Evolutionary conservation across 1,140 invertebrate genomes (phyloP), one percentile per base, ranked within the genome.

Genomic region (Ips typographus): DNA sequence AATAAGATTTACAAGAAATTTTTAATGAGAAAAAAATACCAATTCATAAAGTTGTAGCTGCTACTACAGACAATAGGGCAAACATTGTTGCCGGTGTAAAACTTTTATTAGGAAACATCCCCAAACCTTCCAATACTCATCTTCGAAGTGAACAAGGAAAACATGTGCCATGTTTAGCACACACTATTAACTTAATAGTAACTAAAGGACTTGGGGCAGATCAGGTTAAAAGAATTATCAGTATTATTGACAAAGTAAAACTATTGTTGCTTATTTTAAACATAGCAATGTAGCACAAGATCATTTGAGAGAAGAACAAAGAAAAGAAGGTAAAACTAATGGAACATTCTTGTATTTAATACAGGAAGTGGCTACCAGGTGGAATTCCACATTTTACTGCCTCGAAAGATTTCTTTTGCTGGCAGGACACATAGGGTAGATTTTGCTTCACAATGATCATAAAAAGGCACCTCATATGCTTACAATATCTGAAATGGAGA

Each of bases 211-310:
- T 59, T n/a, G 57, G 57, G 2, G 3, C 4, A 6, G 44, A 47
- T 4, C 4, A 4, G 4, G 57, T 59, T n/a, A 38, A 3, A 59
- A 2, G 43, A 5, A n/a, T 59, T 8, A 37, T 59, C 22, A 8
- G 2, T n/a, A 59, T 59, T n/a, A 59, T 59, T 42, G 41, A 42
- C 5, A 59, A 59, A 59, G 40, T 59, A 59, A 59, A 59, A 38
- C 39, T 42, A 59, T 59, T 59, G 41, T 59, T 5, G 57, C 57
- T 59, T 59, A 59, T 59, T 59, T 59, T 22, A 59, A 59, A 22
- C 57, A 59, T 22, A 59, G 57, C 36, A 59, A 42, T 36, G 41
- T 43, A 42, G 57, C 57, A 42, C 57, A 59, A 43, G 57, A 59
- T 42, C 40, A 59, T 43, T 59, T 59, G 22, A 59, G 57, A 22